A percentile compares a stretch with the other conserved stretches of the same genome.
Evolutionary conservation across 2,113 vertebrate genomes (phyloP).

Genomic region (Stictonetta naevosa): DNA sequence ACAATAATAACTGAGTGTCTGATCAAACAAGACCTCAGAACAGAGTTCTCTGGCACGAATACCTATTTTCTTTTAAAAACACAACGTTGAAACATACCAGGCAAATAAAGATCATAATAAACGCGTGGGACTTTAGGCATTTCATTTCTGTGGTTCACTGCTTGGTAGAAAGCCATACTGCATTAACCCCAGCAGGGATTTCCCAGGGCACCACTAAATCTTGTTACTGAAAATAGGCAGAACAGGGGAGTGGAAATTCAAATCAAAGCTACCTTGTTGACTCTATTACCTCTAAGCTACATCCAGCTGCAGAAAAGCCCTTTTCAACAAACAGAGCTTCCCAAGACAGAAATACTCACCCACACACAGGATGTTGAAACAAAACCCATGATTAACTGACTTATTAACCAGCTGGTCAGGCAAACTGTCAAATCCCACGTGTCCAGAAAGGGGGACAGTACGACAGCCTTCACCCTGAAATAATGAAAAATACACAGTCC

Average conservation of each 20-base stretch:
- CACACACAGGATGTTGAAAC: slow-evolving; percentile 99
- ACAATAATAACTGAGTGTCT: neutral
- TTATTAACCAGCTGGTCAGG: slow-evolving; percentile 99
- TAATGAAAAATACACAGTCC: neutral
- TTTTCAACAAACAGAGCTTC: slow-evolving; percentile 69
- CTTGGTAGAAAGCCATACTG: slow-evolving; percentile 11
- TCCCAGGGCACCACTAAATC: slow-evolving; percentile 32
- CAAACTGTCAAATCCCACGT: slow-evolving; percentile 99
- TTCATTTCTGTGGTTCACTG: neutral
- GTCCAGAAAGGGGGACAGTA: slow-evolving; percentile 90
- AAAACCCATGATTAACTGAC: slow-evolving; percentile 96
- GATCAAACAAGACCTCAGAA: slow-evolving; percentile 6
- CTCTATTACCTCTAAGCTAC: slow-evolving; percentile 59
- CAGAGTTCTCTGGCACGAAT: neutral
- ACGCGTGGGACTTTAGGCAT: neutral
- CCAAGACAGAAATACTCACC: slow-evolving; percentile 89
- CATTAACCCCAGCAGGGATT: slow-evolving; percentile 4
- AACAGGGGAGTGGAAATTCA: neutral
- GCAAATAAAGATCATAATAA: slow-evolving; percentile 1
- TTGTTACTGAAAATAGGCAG: slow-evolving; percentile 23
- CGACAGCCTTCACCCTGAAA: slow-evolving; percentile 93
- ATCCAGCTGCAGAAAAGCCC: slow-evolving; percentile 59
- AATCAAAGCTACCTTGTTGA: slow-evolving; percentile 63
- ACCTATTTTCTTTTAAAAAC: slow-evolving; percentile 16
- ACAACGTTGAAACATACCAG: neutral